Percentiles rank a stretch among this genome's conserved stretches.
phyloP scores from a whole-genome alignment of 2,113 vertebrate genomes.

The Percopsis transmontana region DNA sequence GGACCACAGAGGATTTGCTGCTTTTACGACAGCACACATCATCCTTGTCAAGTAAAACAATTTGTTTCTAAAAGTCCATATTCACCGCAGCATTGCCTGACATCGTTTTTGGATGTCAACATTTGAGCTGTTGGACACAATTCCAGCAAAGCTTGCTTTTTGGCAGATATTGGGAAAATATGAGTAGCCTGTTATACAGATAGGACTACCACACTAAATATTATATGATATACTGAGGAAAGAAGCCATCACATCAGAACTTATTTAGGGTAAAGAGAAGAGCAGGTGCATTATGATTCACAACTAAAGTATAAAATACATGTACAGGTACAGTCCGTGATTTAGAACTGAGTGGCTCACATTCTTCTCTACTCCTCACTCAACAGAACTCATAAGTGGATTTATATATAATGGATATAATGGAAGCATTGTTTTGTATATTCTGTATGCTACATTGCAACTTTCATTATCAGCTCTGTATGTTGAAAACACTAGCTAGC shows the following conservation, averaged over 20 bases:
- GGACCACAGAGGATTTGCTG: slow-evolving; percentile 28
- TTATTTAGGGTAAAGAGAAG: background rate
- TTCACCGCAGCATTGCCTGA: slow-evolving; percentile 16
- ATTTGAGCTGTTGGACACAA: slow-evolving; percentile 23
- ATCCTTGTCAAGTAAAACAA: slow-evolving; percentile 32
- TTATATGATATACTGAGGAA: background rate
- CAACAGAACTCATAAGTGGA: background rate
- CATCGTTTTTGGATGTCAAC: slow-evolving; percentile 20
- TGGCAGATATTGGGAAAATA: slow-evolving; percentile 19
- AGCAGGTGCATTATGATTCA: background rate
- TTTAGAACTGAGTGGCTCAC: too few relatives aligned
- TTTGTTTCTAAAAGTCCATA: slow-evolving; percentile 31
- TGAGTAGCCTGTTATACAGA: background rate
- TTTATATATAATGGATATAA: too few relatives aligned
- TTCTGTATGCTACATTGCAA: slow-evolving; percentile 1
- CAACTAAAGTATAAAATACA: background rate
- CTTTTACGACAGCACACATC: slow-evolving; percentile 26
- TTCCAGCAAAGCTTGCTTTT: slow-evolving; percentile 13
- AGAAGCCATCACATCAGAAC: background rate
- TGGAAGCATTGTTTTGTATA: slow-evolving; percentile 1
- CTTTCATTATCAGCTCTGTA: slow-evolving; percentile 32
- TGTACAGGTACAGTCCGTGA: too few relatives aligned
- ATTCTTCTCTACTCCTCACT: background rate
- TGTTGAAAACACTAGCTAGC: slow-evolving; percentile 60
- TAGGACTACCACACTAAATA: background rate